These are phyloP conservation scores for Zygogramma bicolorata DNA, from an alignment of 2,888 invertebrate species.

Conservation along the genomic window DNA sequence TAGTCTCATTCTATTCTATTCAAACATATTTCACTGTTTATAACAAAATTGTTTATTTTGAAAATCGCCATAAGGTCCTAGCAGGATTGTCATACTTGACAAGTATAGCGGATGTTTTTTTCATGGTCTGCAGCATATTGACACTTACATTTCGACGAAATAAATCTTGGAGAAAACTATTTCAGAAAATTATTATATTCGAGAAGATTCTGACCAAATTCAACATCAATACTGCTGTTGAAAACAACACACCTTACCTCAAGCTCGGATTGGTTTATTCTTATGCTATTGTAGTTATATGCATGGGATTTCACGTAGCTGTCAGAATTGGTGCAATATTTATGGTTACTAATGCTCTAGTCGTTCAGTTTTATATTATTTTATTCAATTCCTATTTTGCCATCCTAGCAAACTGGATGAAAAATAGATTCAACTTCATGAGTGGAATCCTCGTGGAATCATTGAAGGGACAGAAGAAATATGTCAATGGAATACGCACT, in stretches of 20 bases:
- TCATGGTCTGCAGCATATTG: background rate
- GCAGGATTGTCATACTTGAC: background rate
- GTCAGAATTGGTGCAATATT: no score
- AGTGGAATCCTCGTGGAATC: background rate
- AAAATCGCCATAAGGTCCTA: background rate
- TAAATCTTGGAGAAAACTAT: background rate
- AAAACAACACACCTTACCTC: background rate
- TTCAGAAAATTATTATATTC: background rate
- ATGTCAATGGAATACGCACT: background rate
- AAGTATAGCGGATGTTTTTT: background rate
- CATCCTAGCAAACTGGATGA: slow-evolving; percentile 14
- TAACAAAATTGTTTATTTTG: background rate
- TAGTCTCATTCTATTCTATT: background rate
- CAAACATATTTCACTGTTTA: background rate
- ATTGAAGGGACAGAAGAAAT: background rate
- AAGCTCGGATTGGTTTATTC: background rate
- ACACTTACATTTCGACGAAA: background rate
- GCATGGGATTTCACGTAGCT: no score
- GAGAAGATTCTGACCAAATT: background rate
- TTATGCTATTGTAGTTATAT: no score
- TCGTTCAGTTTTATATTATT: no score
- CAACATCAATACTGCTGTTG: no score
- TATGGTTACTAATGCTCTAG: no score
- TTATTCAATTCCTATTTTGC: slow-evolving; percentile 9
- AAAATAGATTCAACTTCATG: slow-evolving; percentile 19